A percentile compares a stretch with the other conserved stretches of the same genome.
These are phyloP conservation scores for Ranitomeya imitator DNA, from an alignment of 2,113 vertebrate genomes.

Conservation along the genomic window DNA sequence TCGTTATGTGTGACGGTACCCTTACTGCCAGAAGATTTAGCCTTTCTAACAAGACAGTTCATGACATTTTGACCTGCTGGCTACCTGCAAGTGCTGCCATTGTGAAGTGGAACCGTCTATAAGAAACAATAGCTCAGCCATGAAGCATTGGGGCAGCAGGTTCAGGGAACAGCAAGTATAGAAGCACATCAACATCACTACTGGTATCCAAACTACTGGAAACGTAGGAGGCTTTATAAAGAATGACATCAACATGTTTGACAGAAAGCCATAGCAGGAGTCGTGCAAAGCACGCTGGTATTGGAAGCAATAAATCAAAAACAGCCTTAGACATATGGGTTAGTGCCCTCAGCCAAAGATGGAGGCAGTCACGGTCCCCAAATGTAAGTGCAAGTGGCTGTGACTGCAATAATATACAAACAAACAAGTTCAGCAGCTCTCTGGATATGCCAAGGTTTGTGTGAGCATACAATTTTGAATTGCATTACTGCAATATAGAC, in stretches of 20 bases:
- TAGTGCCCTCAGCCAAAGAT: no score
- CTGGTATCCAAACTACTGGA: neutral
- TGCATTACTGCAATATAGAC: no score
- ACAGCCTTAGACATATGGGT: no score
- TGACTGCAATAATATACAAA: no score
- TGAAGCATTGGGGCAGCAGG: neutral
- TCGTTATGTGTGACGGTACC: no score
- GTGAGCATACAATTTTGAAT: no score
- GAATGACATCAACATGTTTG: neutral
- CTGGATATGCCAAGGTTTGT: no score
- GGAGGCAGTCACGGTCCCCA: no score
- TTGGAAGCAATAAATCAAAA: neutral
- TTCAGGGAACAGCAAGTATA: neutral
- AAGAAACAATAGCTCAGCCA: neutral
- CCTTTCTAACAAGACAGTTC: neutral
- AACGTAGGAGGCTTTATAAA: neutral
- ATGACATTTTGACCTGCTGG: neutral
- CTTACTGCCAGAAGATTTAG: no score
- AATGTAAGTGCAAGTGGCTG: no score
- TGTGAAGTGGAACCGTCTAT: neutral
- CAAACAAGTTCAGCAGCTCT: no score
- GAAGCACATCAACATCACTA: neutral
- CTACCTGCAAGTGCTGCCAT: neutral
- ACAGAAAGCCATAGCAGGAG: neutral
- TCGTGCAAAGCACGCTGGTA: neutral